Evolutionary conservation across 2,797 vertebrate species (phyloP).

Genomic region (Manis pentadactyla): DNA sequence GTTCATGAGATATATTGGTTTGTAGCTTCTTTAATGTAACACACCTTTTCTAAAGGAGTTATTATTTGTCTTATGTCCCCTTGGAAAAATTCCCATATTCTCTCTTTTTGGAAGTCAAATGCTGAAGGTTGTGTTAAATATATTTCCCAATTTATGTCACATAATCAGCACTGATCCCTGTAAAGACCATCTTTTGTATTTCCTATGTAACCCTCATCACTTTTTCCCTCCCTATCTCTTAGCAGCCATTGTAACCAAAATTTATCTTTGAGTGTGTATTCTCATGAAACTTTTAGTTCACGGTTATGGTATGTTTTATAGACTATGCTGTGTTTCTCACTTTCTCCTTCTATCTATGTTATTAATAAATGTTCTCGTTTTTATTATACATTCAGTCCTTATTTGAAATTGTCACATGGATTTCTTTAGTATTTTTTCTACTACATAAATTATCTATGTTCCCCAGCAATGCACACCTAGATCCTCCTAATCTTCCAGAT

Average conservation of each 20-base stretch:
- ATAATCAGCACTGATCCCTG: background rate
- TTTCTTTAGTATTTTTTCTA: background rate
- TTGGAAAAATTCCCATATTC: background rate
- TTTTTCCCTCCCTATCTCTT: background rate
- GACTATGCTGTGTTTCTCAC: background rate
- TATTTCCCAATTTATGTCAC: background rate
- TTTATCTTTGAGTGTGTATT: background rate
- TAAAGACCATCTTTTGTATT: background rate
- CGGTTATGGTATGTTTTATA: background rate
- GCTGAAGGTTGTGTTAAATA: background rate
- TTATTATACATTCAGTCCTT: background rate
- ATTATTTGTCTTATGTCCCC: background rate
- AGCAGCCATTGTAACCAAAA: background rate
- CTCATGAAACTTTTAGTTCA: background rate
- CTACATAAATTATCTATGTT: background rate
- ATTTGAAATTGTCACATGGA: background rate
- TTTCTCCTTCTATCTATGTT: background rate
- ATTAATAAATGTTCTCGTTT: background rate
- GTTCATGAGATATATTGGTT: background rate
- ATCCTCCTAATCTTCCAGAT: background rate
- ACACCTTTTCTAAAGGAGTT: background rate
- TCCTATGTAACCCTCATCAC: background rate
- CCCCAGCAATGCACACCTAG: background rate
- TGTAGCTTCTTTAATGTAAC: background rate
- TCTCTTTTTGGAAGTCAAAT: background rate